These are phyloP conservation scores for Tricholaema leucomelas DNA, from an alignment of 2,113 vertebrate species.

Conservation along the genomic window DNA sequence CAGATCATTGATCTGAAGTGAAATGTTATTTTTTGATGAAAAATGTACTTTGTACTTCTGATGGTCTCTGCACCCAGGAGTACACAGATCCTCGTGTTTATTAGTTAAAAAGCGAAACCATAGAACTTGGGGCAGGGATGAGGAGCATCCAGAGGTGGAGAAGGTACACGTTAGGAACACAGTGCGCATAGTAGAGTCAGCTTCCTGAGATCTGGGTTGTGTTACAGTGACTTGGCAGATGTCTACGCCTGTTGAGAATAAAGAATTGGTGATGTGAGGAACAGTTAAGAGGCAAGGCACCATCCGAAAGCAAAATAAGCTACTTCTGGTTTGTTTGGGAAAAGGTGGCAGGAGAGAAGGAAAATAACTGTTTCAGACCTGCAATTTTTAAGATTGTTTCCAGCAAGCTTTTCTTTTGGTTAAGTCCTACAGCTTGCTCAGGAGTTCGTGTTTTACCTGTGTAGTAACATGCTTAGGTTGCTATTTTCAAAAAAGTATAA, in stretches of 20 bases:
- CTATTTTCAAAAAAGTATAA: background rate
- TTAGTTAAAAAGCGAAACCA: constrained; percentile 75
- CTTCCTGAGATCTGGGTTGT: constrained; percentile 57
- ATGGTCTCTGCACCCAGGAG: background rate
- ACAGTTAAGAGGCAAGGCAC: background rate
- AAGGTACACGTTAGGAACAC: constrained; percentile 61
- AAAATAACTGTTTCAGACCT: background rate
- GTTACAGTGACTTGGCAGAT: constrained; percentile 54
- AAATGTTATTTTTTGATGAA: background rate
- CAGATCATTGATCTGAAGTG: constrained; percentile 62
- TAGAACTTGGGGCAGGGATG: background rate
- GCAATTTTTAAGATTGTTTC: background rate
- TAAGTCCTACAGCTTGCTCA: background rate
- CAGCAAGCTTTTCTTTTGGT: background rate
- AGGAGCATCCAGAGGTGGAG: constrained; percentile 18
- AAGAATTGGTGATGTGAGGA: background rate
- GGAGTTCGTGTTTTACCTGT: background rate
- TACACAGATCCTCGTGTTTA: constrained; percentile 42
- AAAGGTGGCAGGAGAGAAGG: background rate
- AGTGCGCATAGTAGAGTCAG: background rate
- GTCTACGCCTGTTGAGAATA: constrained; percentile 41
- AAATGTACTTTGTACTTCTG: constrained; percentile 53
- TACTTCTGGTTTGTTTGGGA: background rate
- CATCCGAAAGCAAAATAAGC: background rate
- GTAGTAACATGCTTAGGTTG: background rate